These are phyloP conservation scores for Anabas testudineus DNA, from an alignment of 2,797 vertebrate genomes.

Conservation along the genomic window DNA sequence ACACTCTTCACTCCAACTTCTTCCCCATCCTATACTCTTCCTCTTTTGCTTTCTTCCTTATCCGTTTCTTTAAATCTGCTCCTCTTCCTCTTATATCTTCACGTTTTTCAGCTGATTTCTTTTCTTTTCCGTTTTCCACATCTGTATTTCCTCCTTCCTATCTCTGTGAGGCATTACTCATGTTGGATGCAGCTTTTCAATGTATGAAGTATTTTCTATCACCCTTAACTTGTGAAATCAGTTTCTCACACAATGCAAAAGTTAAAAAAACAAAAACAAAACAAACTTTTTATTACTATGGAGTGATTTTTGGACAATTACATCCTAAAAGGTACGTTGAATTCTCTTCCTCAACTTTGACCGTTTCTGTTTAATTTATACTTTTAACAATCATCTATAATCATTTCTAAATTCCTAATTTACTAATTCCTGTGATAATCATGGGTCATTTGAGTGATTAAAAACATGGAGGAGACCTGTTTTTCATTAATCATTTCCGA, in stretches of 20 bases:
- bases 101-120: neutral
- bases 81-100: constrained; percentile 5
- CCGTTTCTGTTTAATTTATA: too few relatives aligned
- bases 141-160: neutral
- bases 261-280: constrained; percentile 21
- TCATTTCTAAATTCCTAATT: too few relatives aligned
- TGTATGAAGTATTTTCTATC: constrained; percentile 77
- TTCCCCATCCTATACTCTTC: neutral
- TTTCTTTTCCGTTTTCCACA: neutral
- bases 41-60: constrained; percentile 2
- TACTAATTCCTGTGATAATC: too few relatives aligned
- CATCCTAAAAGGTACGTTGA: constrained; percentile 53
- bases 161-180: constrained; percentile 43
- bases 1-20: constrained; percentile 24
- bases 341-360: constrained; percentile 51
- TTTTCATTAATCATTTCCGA: too few relatives aligned
- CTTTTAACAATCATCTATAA: too few relatives aligned
- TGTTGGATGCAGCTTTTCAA: constrained; percentile 70
- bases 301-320: constrained; percentile 72
- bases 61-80: constrained; percentile 22
- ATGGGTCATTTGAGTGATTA: too few relatives aligned
- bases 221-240: constrained; percentile 56
- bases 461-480: too few relatives aligned
- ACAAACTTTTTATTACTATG: constrained; percentile 63
- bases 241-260: constrained; percentile 64